Conservation (phyloP, 2,797 vertebrate genomes). For the Falco berigora region DNA sequence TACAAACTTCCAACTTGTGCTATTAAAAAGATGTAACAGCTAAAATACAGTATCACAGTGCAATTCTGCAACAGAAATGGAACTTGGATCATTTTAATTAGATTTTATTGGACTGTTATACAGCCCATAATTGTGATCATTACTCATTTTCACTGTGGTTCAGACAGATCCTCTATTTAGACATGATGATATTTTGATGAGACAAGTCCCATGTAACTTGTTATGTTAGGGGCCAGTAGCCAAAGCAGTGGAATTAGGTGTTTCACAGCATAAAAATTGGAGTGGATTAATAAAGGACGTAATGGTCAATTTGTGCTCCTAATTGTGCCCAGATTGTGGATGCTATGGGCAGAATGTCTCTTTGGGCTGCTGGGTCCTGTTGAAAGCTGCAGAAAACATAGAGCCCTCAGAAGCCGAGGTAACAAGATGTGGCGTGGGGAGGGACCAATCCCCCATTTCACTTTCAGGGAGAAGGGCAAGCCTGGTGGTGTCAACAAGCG, state of each 20-base stretch:
- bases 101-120: conserved; percentile 81
- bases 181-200: conserved; percentile 74
- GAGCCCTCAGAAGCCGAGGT: neutral
- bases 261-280: neutral
- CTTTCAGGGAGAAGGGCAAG: neutral
- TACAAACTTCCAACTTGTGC: conserved; percentile 30
- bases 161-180: conserved; percentile 71
- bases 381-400: neutral
- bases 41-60: conserved; percentile 44
- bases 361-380: neutral
- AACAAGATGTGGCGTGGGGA: fast-evolving
- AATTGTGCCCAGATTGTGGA: neutral
- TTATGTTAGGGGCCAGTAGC: conserved; percentile 39
- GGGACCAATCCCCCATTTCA: neutral
- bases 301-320: neutral
- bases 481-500: fast-evolving
- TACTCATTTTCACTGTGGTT: conserved; percentile 79
- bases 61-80: conserved; percentile 37
- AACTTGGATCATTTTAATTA: conserved; percentile 79
- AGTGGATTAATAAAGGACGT: neutral
- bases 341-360: neutral
- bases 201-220: conserved; percentile 65
- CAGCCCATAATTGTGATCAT: conserved; percentile 77
- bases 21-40: conserved; percentile 30
- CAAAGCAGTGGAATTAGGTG: conserved; percentile 12